Evolutionary conservation across 2,888 invertebrate genomes (phyloP).

Genomic region (Orthonychiurus folsomi): DNA sequence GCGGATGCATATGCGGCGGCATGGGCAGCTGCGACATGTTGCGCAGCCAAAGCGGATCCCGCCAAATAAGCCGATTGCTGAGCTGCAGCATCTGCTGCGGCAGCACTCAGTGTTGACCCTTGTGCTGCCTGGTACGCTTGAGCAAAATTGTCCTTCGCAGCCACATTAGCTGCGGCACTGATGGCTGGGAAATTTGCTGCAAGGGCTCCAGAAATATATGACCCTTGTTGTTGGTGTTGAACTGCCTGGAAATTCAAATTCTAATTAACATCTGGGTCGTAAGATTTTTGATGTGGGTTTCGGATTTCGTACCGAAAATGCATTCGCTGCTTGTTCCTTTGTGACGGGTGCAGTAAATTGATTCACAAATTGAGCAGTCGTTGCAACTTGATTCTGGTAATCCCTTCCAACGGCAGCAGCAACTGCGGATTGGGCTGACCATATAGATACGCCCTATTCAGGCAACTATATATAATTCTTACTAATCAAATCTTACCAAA

Average conservation of each 20-base stretch:
- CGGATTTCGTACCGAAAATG: conserved; percentile 28
- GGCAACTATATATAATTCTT: not conserved
- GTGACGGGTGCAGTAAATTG: conserved; percentile 38
- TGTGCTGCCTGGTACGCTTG: conserved; percentile 34
- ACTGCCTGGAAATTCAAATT: conserved; percentile 20
- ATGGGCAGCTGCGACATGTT: conserved; percentile 23
- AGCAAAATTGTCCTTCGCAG: conserved; percentile 32
- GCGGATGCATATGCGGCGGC: conserved; percentile 19
- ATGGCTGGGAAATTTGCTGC: conserved; percentile 32
- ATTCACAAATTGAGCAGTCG: conserved; percentile 37
- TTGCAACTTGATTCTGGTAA: conserved; percentile 36
- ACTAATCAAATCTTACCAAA: not conserved
- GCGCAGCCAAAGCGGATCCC: conserved; percentile 22
- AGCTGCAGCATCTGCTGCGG: conserved; percentile 23
- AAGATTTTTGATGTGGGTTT: not conserved
- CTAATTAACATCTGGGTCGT: not conserved
- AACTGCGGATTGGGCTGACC: conserved; percentile 35
- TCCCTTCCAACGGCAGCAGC: conserved; percentile 35
- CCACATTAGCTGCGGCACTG: conserved; percentile 24
- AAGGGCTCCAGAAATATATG: conserved; percentile 29
- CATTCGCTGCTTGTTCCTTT: conserved; percentile 30
- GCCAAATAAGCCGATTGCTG: conserved; percentile 31
- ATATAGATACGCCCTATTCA: conserved; percentile 23
- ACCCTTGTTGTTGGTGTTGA: conserved; percentile 33
- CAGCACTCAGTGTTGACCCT: conserved; percentile 26